Evolutionary conservation across 2,113 vertebrate genomes (phyloP).

Genomic region (Scopus umbretta): DNA sequence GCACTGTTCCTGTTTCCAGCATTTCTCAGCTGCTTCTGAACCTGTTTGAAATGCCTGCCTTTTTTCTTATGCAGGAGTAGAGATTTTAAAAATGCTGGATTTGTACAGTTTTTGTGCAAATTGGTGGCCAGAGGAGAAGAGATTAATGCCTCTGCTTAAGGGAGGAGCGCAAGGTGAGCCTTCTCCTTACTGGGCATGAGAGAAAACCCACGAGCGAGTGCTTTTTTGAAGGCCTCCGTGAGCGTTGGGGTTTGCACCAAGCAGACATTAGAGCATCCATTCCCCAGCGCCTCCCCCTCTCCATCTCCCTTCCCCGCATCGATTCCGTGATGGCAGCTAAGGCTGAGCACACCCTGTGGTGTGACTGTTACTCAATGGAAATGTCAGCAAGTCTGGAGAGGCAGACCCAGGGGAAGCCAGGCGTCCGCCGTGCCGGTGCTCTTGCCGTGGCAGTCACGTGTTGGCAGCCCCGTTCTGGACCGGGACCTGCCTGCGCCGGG

Average conservation of each 20-base stretch:
- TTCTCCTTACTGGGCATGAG: background rate
- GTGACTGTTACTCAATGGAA: background rate
- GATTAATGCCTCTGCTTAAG: background rate
- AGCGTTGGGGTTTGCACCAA: background rate
- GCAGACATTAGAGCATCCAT: background rate
- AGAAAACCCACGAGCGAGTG: background rate
- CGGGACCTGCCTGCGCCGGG: fast-evolving
- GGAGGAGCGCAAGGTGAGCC: background rate
- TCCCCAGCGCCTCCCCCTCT: background rate
- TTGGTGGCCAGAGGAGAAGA: background rate
- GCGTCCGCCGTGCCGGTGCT: fast-evolving
- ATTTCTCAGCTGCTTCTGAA: background rate
- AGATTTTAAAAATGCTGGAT: background rate
- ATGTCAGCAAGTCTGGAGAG: background rate
- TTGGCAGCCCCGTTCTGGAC: fast-evolving
- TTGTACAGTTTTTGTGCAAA: background rate
- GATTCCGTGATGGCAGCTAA: background rate
- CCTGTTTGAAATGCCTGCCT: background rate
- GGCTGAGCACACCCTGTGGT: background rate
- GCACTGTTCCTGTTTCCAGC: background rate
- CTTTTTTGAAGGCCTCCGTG: background rate
- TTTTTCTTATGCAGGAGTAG: background rate
- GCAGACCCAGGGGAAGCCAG: background rate
- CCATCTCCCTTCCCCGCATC: background rate
- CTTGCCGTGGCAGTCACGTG: background rate